Conservation (phyloP, 2,888 invertebrate genomes). For the Phyllotreta cruciferae region DNA sequence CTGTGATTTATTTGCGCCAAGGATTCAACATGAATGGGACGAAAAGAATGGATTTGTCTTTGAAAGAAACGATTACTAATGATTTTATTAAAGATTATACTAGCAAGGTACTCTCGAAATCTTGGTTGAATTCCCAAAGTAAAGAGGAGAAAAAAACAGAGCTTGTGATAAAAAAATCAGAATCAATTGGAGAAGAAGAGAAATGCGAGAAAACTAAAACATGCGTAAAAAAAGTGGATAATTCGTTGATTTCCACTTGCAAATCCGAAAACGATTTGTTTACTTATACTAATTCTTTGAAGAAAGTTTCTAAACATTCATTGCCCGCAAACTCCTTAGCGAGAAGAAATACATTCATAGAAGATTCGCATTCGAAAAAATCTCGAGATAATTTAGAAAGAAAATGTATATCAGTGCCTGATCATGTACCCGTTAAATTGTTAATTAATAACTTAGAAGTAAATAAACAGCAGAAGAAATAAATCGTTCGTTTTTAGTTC, state of each 20-base stretch:
- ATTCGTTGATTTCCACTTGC: constrained; percentile 31
- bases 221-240: neutral
- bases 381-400: constrained; percentile 30
- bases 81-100: too few species aligned
- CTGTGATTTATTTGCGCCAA: constrained; percentile 38
- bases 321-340: constrained; percentile 33
- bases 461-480: constrained; percentile 37
- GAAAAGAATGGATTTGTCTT: constrained; percentile 12
- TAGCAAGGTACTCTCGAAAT: constrained; percentile 27
- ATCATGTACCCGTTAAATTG: constrained; percentile 48
- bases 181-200: neutral
- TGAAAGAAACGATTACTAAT: too few species aligned
- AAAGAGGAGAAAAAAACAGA: neutral
- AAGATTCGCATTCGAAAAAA: constrained; percentile 33
- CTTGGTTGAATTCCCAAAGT: constrained; percentile 37
- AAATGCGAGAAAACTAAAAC: constrained; percentile 13
- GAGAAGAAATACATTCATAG: constrained; percentile 42
- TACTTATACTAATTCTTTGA: constrained; percentile 37
- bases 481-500: constrained; percentile 9
- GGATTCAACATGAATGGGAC: constrained; percentile 22
- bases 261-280: constrained; percentile 48
- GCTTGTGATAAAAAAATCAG: constrained; percentile 10
- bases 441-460: constrained; percentile 49
- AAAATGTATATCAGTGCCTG: constrained; percentile 39
- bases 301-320: constrained; percentile 45